phyloP scores from a whole-genome alignment of 2,113 vertebrate genomes.

The Crotophaga sulcirostris region DNA sequence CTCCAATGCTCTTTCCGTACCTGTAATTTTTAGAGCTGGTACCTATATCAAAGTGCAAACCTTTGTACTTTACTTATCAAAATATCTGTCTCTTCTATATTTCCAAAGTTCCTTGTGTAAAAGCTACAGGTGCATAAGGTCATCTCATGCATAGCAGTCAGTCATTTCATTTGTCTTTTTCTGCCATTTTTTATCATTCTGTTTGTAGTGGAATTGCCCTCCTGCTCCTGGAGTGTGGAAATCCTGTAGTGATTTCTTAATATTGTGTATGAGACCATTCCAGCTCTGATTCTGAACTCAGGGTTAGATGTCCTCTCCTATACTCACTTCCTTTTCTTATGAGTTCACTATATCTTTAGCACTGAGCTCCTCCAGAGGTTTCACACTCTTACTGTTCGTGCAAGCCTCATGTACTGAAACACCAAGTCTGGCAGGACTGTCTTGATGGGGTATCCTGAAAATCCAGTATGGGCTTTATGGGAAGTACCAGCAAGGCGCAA shows the following conservation, averaged over 20 bases:
- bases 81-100: not conserved
- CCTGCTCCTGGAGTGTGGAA: not conserved
- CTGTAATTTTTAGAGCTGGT: not conserved
- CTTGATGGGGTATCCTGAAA: not conserved
- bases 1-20: not conserved
- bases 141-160: not conserved
- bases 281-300: not conserved
- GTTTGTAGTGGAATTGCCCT: not conserved
- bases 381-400: not conserved
- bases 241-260: not conserved
- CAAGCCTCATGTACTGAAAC: not conserved
- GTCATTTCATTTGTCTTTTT: not conserved
- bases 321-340: not conserved
- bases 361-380: not conserved
- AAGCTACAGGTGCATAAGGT: not conserved
- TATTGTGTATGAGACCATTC: rapidly evolving
- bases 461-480: rapidly evolving
- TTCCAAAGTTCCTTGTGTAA: not conserved
- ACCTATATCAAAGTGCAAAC: not conserved
- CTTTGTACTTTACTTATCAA: not conserved
- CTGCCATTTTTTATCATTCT: not conserved
- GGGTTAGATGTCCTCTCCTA: not conserved
- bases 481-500: rapidly evolving
- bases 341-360: not conserved
- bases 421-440: not conserved